Evolutionary conservation across 2,888 invertebrate genomes (phyloP).

Genomic region (Eugnorisma glareosa): DNA sequence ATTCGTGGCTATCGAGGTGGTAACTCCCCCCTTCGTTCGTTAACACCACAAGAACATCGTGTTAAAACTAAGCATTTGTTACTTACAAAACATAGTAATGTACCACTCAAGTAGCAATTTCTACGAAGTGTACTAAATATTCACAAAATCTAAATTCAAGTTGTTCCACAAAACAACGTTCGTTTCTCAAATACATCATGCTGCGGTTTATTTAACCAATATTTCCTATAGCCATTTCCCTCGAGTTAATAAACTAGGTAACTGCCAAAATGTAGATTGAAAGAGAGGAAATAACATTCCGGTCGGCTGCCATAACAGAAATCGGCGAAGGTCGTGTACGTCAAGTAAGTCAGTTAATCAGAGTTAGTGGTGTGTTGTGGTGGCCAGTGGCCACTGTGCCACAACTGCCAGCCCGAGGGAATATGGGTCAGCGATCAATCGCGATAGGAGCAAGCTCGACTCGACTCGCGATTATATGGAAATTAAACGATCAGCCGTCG

Average conservation of each 20-base stretch:
- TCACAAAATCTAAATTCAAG: neutral
- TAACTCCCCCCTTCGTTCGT: slow-evolving; percentile 19
- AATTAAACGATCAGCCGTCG: slow-evolving; percentile 80
- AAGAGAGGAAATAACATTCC: slow-evolving; percentile 70
- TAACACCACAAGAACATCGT: slow-evolving; percentile 20
- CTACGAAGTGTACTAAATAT: neutral
- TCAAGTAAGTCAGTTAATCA: slow-evolving; percentile 53
- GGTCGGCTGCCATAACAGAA: slow-evolving; percentile 69
- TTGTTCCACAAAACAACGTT: neutral
- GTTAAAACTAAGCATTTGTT: slow-evolving; percentile 30
- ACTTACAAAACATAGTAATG: neutral
- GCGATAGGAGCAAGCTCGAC: slow-evolving; percentile 82
- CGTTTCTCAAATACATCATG: slow-evolving; percentile 22
- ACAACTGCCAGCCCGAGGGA: slow-evolving; percentile 63
- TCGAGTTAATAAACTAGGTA: slow-evolving; percentile 50
- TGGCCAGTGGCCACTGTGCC: slow-evolving; percentile 69
- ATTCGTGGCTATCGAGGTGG: slow-evolving; percentile 25
- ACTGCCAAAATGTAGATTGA: slow-evolving; percentile 59
- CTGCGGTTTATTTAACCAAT: slow-evolving; percentile 14
- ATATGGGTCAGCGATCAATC: slow-evolving; percentile 88
- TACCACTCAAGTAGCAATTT: neutral
- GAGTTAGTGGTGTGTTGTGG: slow-evolving; percentile 51
- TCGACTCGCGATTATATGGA: slow-evolving; percentile 83
- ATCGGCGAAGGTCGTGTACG: slow-evolving; percentile 73
- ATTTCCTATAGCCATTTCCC: slow-evolving; percentile 43